Base-by-base conservation (phyloP, 2,888 invertebrate genomes). In the Andrena hattorfiana region DNA sequence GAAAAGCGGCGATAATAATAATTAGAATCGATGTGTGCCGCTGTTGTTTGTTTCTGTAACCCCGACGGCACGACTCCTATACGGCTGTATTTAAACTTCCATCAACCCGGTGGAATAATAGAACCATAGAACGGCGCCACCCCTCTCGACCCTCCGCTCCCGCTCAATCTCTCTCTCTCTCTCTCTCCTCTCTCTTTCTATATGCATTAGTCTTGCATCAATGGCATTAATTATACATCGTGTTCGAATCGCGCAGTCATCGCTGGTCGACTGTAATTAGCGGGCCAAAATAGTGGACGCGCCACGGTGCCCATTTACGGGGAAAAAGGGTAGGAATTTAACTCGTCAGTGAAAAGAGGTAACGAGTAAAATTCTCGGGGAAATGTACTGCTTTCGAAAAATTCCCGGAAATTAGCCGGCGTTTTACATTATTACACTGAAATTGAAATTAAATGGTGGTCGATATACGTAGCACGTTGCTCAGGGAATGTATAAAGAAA, bases 11-110 rank as follows among this genome's bases (percentile, higher is more conserved):
- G 86, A 89, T 83, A 86, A 75, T 80, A 81, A 77, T 89, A 82
- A 89, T 89, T 89, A 80, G 85, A 78, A 81, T 74, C 89, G 85
- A 85, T 84, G 86, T 77, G 89, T 75, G 84, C 79, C 81, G 80
- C 54, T 79, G 73, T 79, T 77, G 88, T 89, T 85, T 89, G 85
- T 81, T 85, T 85, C 82, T 81, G 67, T 84, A 87, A 85, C 87
- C 87, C 70, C 85, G 77, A 26, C 77, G 70, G 28, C 49, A 64
- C 64, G 28, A 49, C 26, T 35, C 67, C 54, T 26, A 54, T 60
- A 51, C 35, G 28, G 54, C 13, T 16, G 70, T 56, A 51, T 83
- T 87, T 85, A 80, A 87, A 80, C 60, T 73, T 64, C 78, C 72
- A 69, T 78, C 75, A 68, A 83, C 59, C 67, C 68, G 56, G 69